Conservation (phyloP, 2,888 invertebrate genomes). For the Rotaria sp. region DNA sequence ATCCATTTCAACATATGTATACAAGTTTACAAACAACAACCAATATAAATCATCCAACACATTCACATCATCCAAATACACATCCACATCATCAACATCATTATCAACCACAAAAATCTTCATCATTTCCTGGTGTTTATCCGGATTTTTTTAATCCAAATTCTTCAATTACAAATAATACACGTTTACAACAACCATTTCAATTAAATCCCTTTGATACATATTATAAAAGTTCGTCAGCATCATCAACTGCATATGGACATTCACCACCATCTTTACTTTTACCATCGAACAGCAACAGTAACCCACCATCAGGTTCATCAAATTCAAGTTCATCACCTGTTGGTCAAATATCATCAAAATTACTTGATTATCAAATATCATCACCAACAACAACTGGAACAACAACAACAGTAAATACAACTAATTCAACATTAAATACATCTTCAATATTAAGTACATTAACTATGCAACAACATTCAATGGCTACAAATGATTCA, state of each 20-base stretch:
- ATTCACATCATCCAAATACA: constrained; percentile 21
- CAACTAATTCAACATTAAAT: constrained; percentile 27
- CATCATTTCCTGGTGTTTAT: not conserved
- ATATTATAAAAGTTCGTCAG: constrained; percentile 26
- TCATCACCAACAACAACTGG: not conserved
- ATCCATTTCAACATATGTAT: constrained; percentile 9
- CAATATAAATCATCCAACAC: not conserved
- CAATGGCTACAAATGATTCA: not conserved
- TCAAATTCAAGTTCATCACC: constrained; percentile 32
- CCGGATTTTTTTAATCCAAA: constrained; percentile 9
- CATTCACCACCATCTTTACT: not conserved
- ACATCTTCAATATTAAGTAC: constrained; percentile 26
- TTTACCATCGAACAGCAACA: constrained; percentile 2
- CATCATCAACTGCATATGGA: not conserved
- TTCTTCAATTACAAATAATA: not conserved
- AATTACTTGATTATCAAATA: constrained; percentile 26
- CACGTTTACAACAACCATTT: not conserved
- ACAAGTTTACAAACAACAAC: not conserved
- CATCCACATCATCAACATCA: constrained; percentile 32
- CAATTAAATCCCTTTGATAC: constrained; percentile 33
- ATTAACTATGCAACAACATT: constrained; percentile 16
- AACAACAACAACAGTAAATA: not conserved
- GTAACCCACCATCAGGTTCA: constrained; percentile 23
- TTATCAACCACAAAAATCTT: constrained; percentile 10
- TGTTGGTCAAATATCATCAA: constrained; percentile 21